Conservation (phyloP, 53 echinoderm and acorn worm species). For the Henricia sp. region DNA sequence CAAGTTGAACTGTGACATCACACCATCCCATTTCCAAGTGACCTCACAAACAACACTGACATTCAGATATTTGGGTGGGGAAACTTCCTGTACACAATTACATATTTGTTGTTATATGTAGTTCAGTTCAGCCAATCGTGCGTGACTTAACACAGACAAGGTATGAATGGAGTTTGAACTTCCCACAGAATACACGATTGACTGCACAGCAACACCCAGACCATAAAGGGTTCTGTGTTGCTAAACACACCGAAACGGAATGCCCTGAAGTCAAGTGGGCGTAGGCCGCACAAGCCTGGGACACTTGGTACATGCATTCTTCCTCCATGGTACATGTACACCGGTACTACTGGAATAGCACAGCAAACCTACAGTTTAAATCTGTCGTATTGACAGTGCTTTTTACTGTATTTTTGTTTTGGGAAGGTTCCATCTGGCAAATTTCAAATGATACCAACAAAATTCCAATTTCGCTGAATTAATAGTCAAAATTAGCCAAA, state of each 20-base stretch:
- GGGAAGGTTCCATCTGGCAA: too few relatives aligned
- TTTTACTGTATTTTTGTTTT: too few relatives aligned
- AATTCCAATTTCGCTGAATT: not conserved
- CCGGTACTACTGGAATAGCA: not conserved
- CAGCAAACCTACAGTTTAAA: too few relatives aligned
- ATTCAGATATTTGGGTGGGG: conserved; percentile 49
- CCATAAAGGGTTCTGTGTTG: not conserved
- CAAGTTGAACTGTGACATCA: too few relatives aligned
- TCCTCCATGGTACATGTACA: too few relatives aligned
- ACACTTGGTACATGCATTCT: conserved; percentile 10
- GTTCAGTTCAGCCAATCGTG: not conserved
- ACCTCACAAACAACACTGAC: not conserved
- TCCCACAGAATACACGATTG: conserved; percentile 21
- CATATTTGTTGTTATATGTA: conserved; percentile 2
- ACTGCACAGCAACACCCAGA: not conserved
- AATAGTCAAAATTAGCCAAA: not conserved
- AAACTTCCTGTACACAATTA: not conserved
- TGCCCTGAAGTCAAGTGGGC: conserved; percentile 31
- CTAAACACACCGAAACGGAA: not conserved
- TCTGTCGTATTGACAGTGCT: too few relatives aligned
- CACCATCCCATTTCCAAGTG: too few relatives aligned
- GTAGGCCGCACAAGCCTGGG: not conserved
- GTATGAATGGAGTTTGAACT: conserved; percentile 19
- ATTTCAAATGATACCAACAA: not conserved
- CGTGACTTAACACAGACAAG: not conserved